These are phyloP conservation scores for Geophilus truncorum DNA, from an alignment of 2,888 invertebrate species.

Conservation along the genomic window DNA sequence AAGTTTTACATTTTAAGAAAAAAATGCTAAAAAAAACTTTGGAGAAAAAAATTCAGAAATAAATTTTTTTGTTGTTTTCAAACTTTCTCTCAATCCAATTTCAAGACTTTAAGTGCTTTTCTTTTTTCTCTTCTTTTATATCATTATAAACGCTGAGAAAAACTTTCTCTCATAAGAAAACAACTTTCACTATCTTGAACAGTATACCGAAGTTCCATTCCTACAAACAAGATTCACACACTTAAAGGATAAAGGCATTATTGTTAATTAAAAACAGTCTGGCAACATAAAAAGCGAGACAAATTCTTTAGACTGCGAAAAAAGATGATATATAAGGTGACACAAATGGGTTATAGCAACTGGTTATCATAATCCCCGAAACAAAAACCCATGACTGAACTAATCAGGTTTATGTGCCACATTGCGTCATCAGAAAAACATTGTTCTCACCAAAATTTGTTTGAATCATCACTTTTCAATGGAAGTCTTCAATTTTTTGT, in stretches of 20 bases:
- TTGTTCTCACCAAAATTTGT: neutral
- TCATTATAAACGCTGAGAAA: neutral
- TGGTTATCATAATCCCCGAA: neutral
- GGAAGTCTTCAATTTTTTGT: neutral
- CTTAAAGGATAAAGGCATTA: too few species aligned
- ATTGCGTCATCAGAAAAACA: neutral
- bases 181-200: neutral
- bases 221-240: too few species aligned
- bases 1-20: neutral
- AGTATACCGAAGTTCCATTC: too few species aligned
- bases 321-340: neutral
- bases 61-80: neutral
- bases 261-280: neutral
- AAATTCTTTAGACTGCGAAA: neutral
- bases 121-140: neutral
- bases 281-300: neutral
- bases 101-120: neutral
- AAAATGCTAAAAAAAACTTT: neutral
- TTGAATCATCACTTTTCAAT: too few species aligned
- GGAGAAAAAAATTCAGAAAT: neutral
- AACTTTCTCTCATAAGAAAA: neutral
- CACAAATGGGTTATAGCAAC: neutral
- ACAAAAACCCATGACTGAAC: constrained; percentile 19
- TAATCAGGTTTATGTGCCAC: neutral
- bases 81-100: neutral